A percentile compares a stretch with the other conserved stretches of the same genome.
Conservation (phyloP, 2,797 vertebrate species). For the Falco naumanni region DNA sequence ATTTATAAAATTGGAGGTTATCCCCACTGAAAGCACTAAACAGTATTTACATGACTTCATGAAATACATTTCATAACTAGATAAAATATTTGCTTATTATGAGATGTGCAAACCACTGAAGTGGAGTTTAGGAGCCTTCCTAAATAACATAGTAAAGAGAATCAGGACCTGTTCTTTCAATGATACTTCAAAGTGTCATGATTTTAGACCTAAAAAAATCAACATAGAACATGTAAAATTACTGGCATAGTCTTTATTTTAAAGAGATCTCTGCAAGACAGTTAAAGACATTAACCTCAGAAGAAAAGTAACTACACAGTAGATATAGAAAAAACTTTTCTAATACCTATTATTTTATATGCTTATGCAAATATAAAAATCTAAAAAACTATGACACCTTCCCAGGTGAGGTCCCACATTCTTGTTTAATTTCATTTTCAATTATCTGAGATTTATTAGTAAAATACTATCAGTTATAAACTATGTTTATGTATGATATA, state of each 20-base stretch:
- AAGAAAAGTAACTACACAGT: not conserved
- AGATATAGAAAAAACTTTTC: not conserved
- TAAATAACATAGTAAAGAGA: not conserved
- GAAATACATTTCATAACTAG: not conserved
- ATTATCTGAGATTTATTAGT: not conserved
- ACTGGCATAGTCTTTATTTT: conserved; percentile 7
- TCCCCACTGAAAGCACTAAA: not conserved
- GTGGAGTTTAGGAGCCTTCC: not conserved
- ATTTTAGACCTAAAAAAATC: not conserved
- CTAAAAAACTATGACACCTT: not conserved
- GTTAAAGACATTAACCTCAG: not conserved
- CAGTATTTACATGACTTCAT: not conserved
- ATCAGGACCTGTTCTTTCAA: not conserved
- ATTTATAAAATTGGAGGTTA: not conserved
- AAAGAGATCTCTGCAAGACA: not conserved
- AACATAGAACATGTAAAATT: not conserved
- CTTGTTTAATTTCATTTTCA: not conserved
- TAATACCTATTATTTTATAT: not conserved
- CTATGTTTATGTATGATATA: not conserved
- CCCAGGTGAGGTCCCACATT: not conserved
- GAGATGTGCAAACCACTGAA: not conserved
- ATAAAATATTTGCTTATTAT: not conserved
- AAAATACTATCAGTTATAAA: not conserved
- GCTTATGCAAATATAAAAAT: conserved; percentile 20
- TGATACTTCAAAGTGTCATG: not conserved